phyloP scores from a whole-genome alignment of 2,888 invertebrate genomes.

The Pammene fasciana region DNA sequence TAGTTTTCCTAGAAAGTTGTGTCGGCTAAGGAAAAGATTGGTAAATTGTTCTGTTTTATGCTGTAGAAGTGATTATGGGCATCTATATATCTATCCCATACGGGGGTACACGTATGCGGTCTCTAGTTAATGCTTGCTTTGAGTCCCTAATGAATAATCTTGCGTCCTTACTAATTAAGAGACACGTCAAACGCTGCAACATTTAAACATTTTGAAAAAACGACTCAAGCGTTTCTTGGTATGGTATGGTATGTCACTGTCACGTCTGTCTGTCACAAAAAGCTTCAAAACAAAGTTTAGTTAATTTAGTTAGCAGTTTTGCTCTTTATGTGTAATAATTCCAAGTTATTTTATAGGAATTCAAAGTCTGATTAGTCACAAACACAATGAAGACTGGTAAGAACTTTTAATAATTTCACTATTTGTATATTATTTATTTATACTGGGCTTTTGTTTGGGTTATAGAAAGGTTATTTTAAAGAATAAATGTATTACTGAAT shows the following conservation, averaged over 20 bases:
- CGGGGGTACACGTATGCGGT: too few relatives aligned
- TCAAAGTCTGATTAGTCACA: background rate
- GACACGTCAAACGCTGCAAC: too few relatives aligned
- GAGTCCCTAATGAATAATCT: too few relatives aligned
- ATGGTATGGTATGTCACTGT: background rate
- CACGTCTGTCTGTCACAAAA: background rate
- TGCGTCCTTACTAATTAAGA: too few relatives aligned
- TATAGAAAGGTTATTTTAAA: conserved; percentile 3
- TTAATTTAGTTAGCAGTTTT: background rate
- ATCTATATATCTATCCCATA: too few relatives aligned
- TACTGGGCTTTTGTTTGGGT: background rate
- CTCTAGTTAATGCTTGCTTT: too few relatives aligned
- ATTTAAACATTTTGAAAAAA: background rate
- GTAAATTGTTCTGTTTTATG: too few relatives aligned
- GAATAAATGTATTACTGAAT: too few relatives aligned
- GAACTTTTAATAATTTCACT: background rate
- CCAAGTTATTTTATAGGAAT: background rate
- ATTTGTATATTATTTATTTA: background rate
- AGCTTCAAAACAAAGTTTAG: conserved; percentile 26
- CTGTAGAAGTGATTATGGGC: too few relatives aligned
- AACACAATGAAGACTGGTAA: conserved; percentile 22
- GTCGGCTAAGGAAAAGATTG: too few relatives aligned
- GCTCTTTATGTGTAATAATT: background rate
- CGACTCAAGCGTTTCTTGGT: background rate
- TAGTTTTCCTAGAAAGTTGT: too few relatives aligned